Base-by-base conservation (phyloP, 2,888 invertebrate species). In the Campaea margaritaria region DNA sequence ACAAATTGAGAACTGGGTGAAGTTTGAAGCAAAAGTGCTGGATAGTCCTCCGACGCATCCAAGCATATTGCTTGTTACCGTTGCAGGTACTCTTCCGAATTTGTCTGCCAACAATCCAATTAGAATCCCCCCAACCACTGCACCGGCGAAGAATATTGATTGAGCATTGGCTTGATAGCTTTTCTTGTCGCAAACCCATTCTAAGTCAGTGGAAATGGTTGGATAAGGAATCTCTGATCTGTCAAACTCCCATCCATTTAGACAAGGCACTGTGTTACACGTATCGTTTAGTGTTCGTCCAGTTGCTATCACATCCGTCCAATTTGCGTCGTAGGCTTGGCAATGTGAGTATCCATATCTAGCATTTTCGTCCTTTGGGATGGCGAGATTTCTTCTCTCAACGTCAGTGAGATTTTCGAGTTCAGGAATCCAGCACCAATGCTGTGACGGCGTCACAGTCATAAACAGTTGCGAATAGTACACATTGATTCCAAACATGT, bases 81-180 rank as follows among this genome's bases (percentile, higher is more conserved):
- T 69, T 8, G 82, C 85, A 55, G 84, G 81, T n/a, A 87, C 61
- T 74, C 86, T 75, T 16, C 86, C 86, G 14, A 67, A 87, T 0
- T 82, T 78, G 60, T 87, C 86, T 34, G 83, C 73, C n/a, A 85
- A 61, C 81, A 81, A 86, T 57, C 86, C 85, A 11, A 85, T 65
- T 13, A 81, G 41, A n/a, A 86, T 72, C 2, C 86, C 85, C 34
- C 86, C 86, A n/a, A 79, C 2, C 14, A 82, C 78, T 9, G 83
- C 83, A 8, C 86, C 86, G 38, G 82, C 14, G 50, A 85, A 87
- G 56, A 85, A 86, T 56, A 86, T 70, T 0, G 84, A 70, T 68
- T 87, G 86, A 8, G 86, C 86, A 11, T 79, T 74, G 0, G 86
- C 85, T 73, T 85, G 86, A 52, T 85, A 84, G 60, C 82, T 86